These are phyloP conservation scores for Gymnobelideus leadbeateri DNA, from an alignment of 2,113 vertebrate genomes.

Conservation along the genomic window DNA sequence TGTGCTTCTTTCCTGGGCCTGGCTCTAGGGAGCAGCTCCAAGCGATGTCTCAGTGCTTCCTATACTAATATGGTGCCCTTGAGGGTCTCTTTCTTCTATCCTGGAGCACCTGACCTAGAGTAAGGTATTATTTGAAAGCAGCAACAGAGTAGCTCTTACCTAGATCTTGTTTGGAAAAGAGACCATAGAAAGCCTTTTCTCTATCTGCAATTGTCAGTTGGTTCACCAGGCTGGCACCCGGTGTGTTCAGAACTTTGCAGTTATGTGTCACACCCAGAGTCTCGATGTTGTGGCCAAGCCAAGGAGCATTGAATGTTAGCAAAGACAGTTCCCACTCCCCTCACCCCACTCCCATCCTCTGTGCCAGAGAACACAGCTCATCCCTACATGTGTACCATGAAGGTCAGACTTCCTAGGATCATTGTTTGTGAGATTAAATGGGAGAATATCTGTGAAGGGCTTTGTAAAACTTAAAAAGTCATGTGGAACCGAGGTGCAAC, in stretches of 20 bases:
- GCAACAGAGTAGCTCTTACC: not conserved
- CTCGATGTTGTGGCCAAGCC: not conserved
- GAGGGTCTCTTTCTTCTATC: conserved; percentile 36
- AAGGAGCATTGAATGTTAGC: not conserved
- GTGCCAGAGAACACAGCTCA: not conserved
- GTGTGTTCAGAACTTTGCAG: not conserved
- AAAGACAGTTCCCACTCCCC: not conserved
- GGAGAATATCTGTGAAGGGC: not conserved
- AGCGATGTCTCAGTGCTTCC: not conserved
- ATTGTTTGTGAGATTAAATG: not conserved
- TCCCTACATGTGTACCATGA: not conserved
- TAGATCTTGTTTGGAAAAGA: conserved; percentile 15
- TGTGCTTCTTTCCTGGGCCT: not conserved
- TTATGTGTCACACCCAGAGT: not conserved
- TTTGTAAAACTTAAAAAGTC: not conserved
- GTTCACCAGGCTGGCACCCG: not conserved
- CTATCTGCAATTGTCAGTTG: conserved; percentile 25
- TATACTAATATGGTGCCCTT: conserved; percentile 31
- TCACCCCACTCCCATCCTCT: no score
- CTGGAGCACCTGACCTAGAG: not conserved
- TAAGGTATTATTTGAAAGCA: conserved; percentile 32
- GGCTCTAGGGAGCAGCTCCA: not conserved
- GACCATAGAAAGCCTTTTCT: conserved; percentile 10
- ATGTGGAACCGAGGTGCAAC: not conserved
- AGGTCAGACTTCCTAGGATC: not conserved